Evolutionary conservation across 1,140 invertebrate species (phyloP).

Genomic region (Maniola jurtina): DNA sequence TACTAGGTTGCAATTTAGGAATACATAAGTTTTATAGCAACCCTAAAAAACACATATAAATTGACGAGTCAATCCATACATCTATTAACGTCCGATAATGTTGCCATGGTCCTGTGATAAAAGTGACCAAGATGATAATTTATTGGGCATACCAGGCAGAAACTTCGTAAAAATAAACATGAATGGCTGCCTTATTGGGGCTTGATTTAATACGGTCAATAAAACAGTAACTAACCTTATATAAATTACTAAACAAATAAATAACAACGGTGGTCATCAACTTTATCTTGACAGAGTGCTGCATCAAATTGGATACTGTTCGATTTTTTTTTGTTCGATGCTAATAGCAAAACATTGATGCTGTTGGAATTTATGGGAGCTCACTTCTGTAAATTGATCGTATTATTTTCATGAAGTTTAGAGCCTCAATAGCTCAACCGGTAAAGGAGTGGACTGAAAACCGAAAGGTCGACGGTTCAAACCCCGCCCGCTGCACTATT

Average conservation of each 20-base stretch:
- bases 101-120: conserved; percentile 69
- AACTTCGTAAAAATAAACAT: conserved; percentile 78
- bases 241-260: conserved; percentile 79
- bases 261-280: conserved; percentile 73
- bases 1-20: neutral
- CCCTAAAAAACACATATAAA: conserved; percentile 24
- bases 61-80: conserved; percentile 47
- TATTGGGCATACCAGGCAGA: conserved; percentile 74
- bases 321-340: too few species aligned
- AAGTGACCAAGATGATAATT: conserved; percentile 75
- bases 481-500: too few species aligned
- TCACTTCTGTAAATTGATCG: conserved; percentile 6
- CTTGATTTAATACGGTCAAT: conserved; percentile 77
- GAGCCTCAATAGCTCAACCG: too few species aligned
- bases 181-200: conserved; percentile 77
- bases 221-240: conserved; percentile 79
- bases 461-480: too few species aligned
- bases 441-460: too few species aligned
- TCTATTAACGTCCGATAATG: conserved; percentile 62
- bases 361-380: conserved; percentile 15
- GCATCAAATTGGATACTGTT: conserved; percentile 57
- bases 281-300: conserved; percentile 51
- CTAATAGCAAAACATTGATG: conserved; percentile 33
- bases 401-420: conserved; percentile 5
- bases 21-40: conserved; percentile 17